These are phyloP conservation scores for Geotrupes spiniger DNA, from an alignment of 2,888 invertebrate species.

Conservation along the genomic window DNA sequence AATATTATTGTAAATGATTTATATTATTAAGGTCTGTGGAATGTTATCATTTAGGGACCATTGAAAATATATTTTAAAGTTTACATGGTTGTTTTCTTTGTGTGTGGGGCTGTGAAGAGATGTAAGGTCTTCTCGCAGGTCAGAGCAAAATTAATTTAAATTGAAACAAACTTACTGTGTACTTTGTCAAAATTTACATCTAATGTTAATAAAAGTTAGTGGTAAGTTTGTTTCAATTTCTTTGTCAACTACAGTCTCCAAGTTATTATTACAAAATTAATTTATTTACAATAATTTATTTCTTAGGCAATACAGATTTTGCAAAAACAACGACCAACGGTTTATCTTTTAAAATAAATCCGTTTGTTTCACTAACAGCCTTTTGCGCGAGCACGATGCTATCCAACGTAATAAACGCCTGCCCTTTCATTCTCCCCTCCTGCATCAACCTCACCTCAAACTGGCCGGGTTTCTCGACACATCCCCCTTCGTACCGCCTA, in stretches of 20 bases:
- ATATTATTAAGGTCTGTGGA: conserved; percentile 39
- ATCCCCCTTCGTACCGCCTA: conserved; percentile 59
- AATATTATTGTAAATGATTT: conserved; percentile 24
- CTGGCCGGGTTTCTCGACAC: conserved; percentile 45
- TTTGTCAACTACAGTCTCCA: too few species aligned
- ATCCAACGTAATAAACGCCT: conserved; percentile 87
- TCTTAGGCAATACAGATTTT: conserved; percentile 47
- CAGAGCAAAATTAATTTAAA: too few species aligned
- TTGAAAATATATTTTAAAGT: conserved; percentile 38
- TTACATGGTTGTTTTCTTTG: conserved; percentile 15
- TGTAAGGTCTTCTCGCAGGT: too few species aligned
- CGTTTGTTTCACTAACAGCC: conserved; percentile 83
- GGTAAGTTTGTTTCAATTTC: too few species aligned
- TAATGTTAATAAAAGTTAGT: too few species aligned
- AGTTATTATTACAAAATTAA: neutral
- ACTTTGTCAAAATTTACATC: too few species aligned
- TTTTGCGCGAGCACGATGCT: conserved; percentile 64
- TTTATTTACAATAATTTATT: conserved; percentile 13
- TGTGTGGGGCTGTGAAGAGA: too few species aligned
- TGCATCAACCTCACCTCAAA: conserved; percentile 82
- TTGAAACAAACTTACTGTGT: too few species aligned
- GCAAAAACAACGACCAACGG: conserved; percentile 91
- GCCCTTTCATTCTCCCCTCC: conserved; percentile 95
- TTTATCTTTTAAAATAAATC: conserved; percentile 80
- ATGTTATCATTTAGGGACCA: conserved; percentile 42